Conservation (phyloP, 2,888 invertebrate genomes). For the Tetragnatha montana region DNA sequence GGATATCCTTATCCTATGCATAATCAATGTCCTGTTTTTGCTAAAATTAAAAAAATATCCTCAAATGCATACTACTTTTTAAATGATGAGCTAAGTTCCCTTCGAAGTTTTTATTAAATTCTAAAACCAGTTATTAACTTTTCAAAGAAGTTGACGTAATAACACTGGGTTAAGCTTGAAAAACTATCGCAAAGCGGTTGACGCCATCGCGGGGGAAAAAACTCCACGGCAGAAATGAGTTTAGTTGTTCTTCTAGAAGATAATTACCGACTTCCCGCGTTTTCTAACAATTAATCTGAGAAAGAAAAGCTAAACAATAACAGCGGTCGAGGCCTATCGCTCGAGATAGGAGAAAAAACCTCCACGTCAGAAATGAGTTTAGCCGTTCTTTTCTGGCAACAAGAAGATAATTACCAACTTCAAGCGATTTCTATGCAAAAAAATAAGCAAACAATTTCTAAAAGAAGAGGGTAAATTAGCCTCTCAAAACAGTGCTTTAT, state of each 20-base stretch:
- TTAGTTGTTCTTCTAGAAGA: too few relatives aligned
- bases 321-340: background rate
- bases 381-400: constrained; percentile 45
- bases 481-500: constrained; percentile 61
- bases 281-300: background rate
- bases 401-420: constrained; percentile 64
- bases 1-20: background rate
- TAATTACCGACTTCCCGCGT: too few relatives aligned
- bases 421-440: constrained; percentile 28
- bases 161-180: background rate
- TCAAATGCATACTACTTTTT: constrained; percentile 27
- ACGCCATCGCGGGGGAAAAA: too few relatives aligned
- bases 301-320: constrained; percentile 25
- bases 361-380: constrained; percentile 3
- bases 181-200: too few relatives aligned
- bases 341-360: constrained; percentile 25
- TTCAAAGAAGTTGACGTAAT: constrained; percentile 49
- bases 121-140: constrained; percentile 56
- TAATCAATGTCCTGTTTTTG: constrained; percentile 6
- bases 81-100: constrained; percentile 49
- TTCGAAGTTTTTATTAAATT: constrained; percentile 65
- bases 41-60: constrained; percentile 46
- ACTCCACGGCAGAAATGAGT: too few relatives aligned
- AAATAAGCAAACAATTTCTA: constrained; percentile 19
- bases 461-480: constrained; percentile 45